Evolutionary conservation across 2,113 vertebrate species (phyloP).

Genomic region (Periophthalmus modestus): DNA sequence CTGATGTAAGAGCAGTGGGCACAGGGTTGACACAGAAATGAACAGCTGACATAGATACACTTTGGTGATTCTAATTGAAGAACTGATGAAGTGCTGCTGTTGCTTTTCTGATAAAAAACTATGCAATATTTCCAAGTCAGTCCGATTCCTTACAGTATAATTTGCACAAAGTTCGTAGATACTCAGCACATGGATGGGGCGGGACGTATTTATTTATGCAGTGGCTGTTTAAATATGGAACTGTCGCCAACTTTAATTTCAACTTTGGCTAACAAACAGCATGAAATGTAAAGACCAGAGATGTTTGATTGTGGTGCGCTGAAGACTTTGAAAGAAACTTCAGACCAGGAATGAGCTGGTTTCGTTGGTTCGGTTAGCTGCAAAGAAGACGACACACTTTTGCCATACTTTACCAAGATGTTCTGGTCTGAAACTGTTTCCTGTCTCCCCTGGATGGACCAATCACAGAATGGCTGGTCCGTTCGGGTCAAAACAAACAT

Average conservation of each 20-base stretch:
- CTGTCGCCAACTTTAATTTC: too few species aligned
- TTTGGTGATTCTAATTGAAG: neutral
- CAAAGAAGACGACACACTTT: too few species aligned
- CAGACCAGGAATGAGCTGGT: neutral
- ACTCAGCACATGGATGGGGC: neutral
- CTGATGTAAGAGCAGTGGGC: constrained; percentile 21
- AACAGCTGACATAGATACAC: constrained; percentile 8
- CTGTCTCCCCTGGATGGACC: too few species aligned
- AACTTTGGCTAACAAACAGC: too few species aligned
- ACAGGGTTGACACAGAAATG: constrained; percentile 12
- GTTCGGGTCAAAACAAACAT: too few species aligned
- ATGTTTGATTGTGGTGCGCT: neutral
- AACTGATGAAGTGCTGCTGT: neutral
- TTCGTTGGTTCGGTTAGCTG: neutral
- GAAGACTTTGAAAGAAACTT: too few species aligned
- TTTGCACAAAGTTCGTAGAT: neutral
- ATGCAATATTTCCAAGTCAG: neutral
- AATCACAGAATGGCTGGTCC: too few species aligned
- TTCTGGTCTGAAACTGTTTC: too few species aligned
- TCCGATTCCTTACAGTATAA: neutral
- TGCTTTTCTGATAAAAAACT: neutral
- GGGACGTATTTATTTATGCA: too few species aligned
- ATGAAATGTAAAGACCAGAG: too few species aligned
- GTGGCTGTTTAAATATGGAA: too few species aligned
- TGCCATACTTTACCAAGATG: too few species aligned